phyloP scores from a whole-genome alignment of 2,113 vertebrate species.

The Pholis gunnellus region DNA sequence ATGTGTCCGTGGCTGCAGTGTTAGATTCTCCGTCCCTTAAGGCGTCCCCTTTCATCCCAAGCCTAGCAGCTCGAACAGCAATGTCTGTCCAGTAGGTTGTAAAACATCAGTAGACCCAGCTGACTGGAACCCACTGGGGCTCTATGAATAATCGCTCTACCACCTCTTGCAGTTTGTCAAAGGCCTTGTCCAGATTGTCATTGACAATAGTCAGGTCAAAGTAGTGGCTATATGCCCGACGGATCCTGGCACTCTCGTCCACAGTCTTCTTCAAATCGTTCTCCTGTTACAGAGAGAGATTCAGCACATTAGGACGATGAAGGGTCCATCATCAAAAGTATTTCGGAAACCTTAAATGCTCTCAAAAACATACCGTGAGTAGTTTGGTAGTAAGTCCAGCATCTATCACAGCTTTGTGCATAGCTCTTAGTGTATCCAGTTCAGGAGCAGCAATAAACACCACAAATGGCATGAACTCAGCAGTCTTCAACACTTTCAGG shows the following conservation, averaged over 20 bases:
- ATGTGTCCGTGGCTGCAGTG: slow-evolving; percentile 45
- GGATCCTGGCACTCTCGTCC: slow-evolving; percentile 95
- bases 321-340: not conserved
- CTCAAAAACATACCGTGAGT: slow-evolving; percentile 88
- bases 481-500: slow-evolving; percentile 94
- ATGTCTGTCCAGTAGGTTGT: slow-evolving; percentile 38
- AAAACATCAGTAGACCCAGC: slow-evolving; percentile 94
- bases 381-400: slow-evolving; percentile 98
- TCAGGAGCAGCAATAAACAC: slow-evolving; percentile 98
- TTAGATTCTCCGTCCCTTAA: slow-evolving; percentile 38
- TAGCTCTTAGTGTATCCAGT: slow-evolving; percentile 92
- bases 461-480: slow-evolving; percentile 98
- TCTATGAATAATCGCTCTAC: slow-evolving; percentile 91
- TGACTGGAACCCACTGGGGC: slow-evolving; percentile 97
- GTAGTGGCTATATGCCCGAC: slow-evolving; percentile 96
- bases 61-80: slow-evolving; percentile 31
- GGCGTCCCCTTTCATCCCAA: slow-evolving; percentile 39
- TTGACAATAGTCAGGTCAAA: slow-evolving; percentile 97
- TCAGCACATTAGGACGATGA: not conserved
- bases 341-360: not conserved
- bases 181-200: slow-evolving; percentile 98
- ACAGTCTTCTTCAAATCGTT: slow-evolving; percentile 98
- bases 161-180: slow-evolving; percentile 92
- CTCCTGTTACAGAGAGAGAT: slow-evolving; percentile 83
- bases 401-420: slow-evolving; percentile 98